Base-by-base conservation (phyloP, 2,113 vertebrate genomes). In the Paracanthobrama guichenoti region DNA sequence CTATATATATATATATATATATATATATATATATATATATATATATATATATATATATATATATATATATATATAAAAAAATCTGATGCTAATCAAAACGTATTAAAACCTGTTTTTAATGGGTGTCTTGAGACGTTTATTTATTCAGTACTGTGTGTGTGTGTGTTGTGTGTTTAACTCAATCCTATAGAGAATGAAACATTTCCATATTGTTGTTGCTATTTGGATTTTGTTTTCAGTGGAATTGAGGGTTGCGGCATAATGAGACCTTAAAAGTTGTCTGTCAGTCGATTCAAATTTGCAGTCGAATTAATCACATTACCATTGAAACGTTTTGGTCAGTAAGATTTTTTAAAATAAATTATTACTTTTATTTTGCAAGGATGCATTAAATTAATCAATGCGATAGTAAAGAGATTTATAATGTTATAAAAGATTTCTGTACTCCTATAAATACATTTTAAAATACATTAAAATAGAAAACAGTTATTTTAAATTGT, bases 61-160 rank as follows among this genome's bases (percentile, higher is more conserved):
- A 35, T 35, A 35, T 35, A 35, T 35, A 39, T 39, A 39, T 46
- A 11, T 79, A 55, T 78, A 3, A 66, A 48, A 50, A 67, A 26
- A 12, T 14, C 6, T 9, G 12, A 55, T 71, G 66, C 44, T 48
- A 82, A 82, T 82, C 26, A 81, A 66, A 85, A 75, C 67, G 42
- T 55, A 53, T 75, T 84, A 28, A 39, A 39, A 66, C 73, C 9
- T 26, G 62, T 28, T 28, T 50, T 44, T 73, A 83, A 60, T 83
- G 69, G 26, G 60, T 28, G 69, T 35, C 46, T 85, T 26, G 78
- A 72, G 84, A 75, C 28, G 20, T 50, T 42, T 64, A 26, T 85
- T 42, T 50, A 72, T 44, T 75, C 14, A 44, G 46, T 24, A 0
- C 16, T 46, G 24, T 72, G 81, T 26, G 72, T 57, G 69, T 83